Percentiles rank a stretch among this genome's conserved stretches.
Evolutionary conservation across 2,888 invertebrate species (phyloP).

Genomic region (Neoaliturus tenellus): DNA sequence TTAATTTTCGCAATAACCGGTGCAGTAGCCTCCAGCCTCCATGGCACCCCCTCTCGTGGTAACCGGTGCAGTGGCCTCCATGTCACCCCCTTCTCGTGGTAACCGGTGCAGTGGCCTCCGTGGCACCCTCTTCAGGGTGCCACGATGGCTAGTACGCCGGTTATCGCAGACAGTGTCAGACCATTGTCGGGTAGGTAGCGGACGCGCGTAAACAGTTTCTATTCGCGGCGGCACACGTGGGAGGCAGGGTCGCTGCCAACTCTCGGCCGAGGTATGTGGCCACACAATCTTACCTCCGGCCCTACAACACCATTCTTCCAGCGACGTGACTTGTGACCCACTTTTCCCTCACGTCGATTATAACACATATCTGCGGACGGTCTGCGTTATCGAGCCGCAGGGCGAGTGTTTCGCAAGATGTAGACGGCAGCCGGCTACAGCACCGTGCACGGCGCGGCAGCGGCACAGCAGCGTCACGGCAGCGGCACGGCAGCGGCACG

Average conservation of each 20-base stretch:
- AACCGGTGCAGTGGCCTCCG: no score
- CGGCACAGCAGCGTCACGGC: background rate
- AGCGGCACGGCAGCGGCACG: background rate
- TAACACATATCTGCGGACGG: background rate
- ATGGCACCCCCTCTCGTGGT: no score
- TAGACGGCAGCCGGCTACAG: background rate
- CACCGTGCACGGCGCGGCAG: background rate
- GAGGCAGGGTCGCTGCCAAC: background rate
- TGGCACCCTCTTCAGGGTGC: no score
- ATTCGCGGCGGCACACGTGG: constrained; percentile 23
- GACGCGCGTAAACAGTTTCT: constrained; percentile 21
- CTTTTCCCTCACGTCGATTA: background rate
- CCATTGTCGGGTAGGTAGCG: background rate
- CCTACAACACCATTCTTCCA: background rate
- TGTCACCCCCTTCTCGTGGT: background rate
- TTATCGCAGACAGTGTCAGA: background rate
- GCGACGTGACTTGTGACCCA: background rate
- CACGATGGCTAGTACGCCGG: no score
- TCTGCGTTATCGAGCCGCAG: background rate
- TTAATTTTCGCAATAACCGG: no score
- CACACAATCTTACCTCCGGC: constrained; percentile 3
- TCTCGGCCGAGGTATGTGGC: constrained; percentile 18
- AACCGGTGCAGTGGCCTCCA: background rate
- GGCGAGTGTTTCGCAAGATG: background rate
- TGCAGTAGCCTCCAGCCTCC: no score